These are phyloP conservation scores for Chaunax sp. DNA, from an alignment of 2,797 vertebrate species.

Conservation along the genomic window DNA sequence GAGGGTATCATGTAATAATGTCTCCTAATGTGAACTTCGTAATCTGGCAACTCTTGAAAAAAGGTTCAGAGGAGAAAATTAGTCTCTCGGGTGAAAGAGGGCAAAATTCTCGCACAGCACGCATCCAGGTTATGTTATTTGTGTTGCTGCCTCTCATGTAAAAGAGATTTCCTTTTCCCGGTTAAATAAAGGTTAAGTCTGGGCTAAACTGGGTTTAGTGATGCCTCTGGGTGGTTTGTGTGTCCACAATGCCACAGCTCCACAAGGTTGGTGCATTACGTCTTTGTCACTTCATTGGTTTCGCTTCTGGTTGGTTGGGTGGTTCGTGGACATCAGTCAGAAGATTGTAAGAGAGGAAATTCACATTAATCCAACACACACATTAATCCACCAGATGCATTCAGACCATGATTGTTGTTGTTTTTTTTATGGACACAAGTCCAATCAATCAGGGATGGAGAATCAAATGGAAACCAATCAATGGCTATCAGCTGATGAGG, in stretches of 20 bases:
- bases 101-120: conserved; percentile 25
- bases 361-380: conserved; percentile 6
- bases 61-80: not conserved
- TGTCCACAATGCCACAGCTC: not conserved
- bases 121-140: too few relatives aligned
- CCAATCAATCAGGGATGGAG: not conserved
- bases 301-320: not conserved
- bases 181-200: too few relatives aligned
- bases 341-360: too few relatives aligned
- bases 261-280: conserved; percentile 8
- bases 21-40: not conserved
- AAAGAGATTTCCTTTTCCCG: too few relatives aligned
- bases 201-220: conserved; percentile 33
- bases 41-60: not conserved
- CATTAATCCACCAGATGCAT: conserved; percentile 16
- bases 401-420: not conserved
- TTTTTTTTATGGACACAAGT: conserved; percentile 1
- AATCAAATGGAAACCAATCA: conserved; percentile 12
- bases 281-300: conserved; percentile 5
- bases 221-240: conserved; percentile 8
- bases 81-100: conserved; percentile 2
- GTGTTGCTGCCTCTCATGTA: too few relatives aligned
- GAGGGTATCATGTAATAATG: not conserved
- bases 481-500: conserved; percentile 14
- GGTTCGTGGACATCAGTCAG: too few relatives aligned